Evolutionary conservation across 53 echinoderm and acorn worm genomes (phyloP).

Genomic region (Actinopyga echinites): DNA sequence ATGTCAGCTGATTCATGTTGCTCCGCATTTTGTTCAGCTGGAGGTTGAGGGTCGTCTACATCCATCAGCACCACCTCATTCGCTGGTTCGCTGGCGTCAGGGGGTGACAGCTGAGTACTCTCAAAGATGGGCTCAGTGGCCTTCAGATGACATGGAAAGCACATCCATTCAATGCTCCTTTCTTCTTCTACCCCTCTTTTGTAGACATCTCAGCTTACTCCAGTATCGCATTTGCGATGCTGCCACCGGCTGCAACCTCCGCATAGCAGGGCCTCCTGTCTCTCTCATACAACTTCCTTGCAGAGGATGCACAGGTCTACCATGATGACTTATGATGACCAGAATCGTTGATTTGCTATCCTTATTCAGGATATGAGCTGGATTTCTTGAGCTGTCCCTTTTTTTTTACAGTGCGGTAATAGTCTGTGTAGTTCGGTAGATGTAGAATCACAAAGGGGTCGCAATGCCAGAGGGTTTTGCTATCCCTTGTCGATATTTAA

Average conservation of each 20-base stretch:
- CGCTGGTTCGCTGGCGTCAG: not conserved
- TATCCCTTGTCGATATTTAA: no score
- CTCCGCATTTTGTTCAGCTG: not conserved
- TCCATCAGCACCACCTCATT: not conserved
- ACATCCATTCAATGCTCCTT: slow-evolving; percentile 7
- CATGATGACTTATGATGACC: no score
- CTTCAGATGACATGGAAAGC: not conserved
- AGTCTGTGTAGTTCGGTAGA: no score
- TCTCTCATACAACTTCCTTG: not conserved
- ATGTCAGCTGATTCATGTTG: not conserved
- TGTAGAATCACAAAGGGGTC: no score
- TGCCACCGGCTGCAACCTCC: slow-evolving; percentile 43
- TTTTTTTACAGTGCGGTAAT: no score
- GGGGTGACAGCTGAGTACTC: not conserved
- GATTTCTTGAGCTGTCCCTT: no score
- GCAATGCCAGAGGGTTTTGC: no score
- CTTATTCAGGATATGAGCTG: no score
- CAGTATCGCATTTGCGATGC: slow-evolving; percentile 24
- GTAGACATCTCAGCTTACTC: slow-evolving; percentile 16
- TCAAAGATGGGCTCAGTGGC: not conserved
- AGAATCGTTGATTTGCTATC: no score
- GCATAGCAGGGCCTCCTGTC: slow-evolving; percentile 40
- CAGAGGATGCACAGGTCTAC: not conserved
- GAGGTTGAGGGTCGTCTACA: not conserved
- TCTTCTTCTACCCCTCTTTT: not conserved